phyloP scores from a whole-genome alignment of 1,140 invertebrate species.

The Aethina tumida region DNA sequence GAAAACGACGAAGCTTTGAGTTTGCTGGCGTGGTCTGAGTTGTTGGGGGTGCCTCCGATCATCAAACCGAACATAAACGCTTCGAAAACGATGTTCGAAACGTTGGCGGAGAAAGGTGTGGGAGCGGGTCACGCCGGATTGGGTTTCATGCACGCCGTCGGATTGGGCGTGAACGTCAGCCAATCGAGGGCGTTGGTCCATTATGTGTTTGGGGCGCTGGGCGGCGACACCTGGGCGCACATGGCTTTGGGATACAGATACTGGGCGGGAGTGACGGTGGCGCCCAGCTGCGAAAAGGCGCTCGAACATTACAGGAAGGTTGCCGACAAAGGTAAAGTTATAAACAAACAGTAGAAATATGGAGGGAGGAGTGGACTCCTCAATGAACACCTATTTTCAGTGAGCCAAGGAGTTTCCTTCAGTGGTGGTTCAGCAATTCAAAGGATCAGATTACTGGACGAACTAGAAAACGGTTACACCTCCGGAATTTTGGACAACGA shows the following conservation, averaged over 20 bases:
- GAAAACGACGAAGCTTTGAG: constrained; percentile 74
- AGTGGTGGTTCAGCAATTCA: constrained; percentile 86
- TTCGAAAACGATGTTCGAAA: constrained; percentile 69
- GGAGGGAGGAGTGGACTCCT: not conserved
- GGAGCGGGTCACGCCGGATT: constrained; percentile 77
- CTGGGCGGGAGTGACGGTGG: constrained; percentile 82
- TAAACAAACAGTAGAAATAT: constrained; percentile 48
- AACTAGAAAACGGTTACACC: constrained; percentile 74
- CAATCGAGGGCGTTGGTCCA: constrained; percentile 84
- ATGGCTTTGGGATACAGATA: constrained; percentile 89
- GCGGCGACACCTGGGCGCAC: constrained; percentile 82
- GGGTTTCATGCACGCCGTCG: constrained; percentile 85
- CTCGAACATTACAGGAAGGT: constrained; percentile 83
- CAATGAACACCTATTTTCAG: too few species aligned
- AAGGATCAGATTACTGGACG: constrained; percentile 80
- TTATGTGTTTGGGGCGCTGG: constrained; percentile 83
- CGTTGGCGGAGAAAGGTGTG: constrained; percentile 64
- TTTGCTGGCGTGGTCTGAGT: constrained; percentile 73
- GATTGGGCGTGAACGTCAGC: constrained; percentile 74
- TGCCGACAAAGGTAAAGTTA: constrained; percentile 62
- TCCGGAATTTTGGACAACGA: constrained; percentile 84
- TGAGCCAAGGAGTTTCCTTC: constrained; percentile 76
- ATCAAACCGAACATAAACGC: constrained; percentile 63
- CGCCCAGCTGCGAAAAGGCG: constrained; percentile 80
- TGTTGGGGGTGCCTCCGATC: constrained; percentile 69